Evolutionary conservation across 2,797 vertebrate species (phyloP).

Genomic region (Anomalospiza imberbis): DNA sequence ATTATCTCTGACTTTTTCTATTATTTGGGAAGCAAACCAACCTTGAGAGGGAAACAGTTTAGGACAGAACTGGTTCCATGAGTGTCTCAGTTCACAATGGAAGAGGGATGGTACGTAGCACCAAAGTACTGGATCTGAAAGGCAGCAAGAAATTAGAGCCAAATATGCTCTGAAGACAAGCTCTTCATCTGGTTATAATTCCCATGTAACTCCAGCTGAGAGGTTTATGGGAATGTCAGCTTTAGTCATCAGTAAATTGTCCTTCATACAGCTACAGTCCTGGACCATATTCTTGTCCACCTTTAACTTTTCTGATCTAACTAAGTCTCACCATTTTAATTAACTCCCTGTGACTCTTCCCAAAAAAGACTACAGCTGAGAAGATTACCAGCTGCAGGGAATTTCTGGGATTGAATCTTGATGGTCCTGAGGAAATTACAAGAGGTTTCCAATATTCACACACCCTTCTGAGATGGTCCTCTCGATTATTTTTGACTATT

Average conservation of each 20-base stretch:
- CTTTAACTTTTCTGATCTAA: neutral
- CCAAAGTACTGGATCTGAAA: neutral
- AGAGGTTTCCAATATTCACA: neutral
- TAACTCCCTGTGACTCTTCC: neutral
- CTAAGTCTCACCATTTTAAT: neutral
- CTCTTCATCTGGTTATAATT: neutral
- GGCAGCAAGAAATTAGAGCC: neutral
- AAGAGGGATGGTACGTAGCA: neutral
- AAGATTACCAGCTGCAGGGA: neutral
- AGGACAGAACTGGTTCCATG: neutral
- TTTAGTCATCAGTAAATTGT: neutral
- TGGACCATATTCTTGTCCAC: neutral
- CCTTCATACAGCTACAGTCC: neutral
- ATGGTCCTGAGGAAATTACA: neutral
- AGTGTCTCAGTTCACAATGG: neutral
- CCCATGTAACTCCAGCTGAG: neutral
- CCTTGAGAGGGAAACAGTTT: neutral
- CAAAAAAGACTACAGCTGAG: neutral
- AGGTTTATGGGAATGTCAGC: neutral
- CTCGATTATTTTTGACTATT: neutral
- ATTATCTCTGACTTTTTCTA: neutral
- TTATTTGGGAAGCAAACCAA: neutral
- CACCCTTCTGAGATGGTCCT: neutral
- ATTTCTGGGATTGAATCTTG: neutral
- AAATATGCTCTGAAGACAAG: neutral